Evolutionary conservation across 2,888 invertebrate species (phyloP).

Genomic region (Drosophila peninsularis): DNA sequence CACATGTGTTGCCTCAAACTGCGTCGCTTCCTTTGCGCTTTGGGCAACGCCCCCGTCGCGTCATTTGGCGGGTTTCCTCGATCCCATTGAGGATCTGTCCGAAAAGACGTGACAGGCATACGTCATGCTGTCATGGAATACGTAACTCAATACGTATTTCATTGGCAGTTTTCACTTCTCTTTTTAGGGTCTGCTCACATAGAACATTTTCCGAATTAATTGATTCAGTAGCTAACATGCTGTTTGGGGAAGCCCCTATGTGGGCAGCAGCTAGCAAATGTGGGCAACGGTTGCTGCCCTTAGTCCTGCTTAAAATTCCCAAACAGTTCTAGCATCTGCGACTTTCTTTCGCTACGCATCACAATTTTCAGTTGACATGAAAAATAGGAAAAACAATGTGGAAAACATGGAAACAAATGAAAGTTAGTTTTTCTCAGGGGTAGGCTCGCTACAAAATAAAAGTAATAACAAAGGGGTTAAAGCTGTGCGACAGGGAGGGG

Average conservation of each 20-base stretch:
- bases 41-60: slow-evolving; percentile 42
- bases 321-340: slow-evolving; percentile 25
- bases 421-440: slow-evolving; percentile 58
- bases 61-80: slow-evolving; percentile 71
- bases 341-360: slow-evolving; percentile 57
- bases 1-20: slow-evolving; percentile 55
- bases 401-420: slow-evolving; percentile 12
- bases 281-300: slow-evolving; percentile 37
- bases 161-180: slow-evolving; percentile 17
- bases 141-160: slow-evolving; percentile 51
- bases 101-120: slow-evolving; percentile 65
- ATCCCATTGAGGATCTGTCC: slow-evolving; percentile 41
- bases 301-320: slow-evolving; percentile 28
- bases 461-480: slow-evolving; percentile 44
- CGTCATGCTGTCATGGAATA: slow-evolving; percentile 53
- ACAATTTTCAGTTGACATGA: slow-evolving; percentile 51
- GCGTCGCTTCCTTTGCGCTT: slow-evolving; percentile 32
- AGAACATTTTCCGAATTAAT: slow-evolving; percentile 52
- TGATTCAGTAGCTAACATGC: slow-evolving; percentile 56
- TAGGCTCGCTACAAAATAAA: slow-evolving; percentile 29
- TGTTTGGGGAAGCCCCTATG: slow-evolving; percentile 61
- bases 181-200: slow-evolving; percentile 29
- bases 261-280: slow-evolving; percentile 40
- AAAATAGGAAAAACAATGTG: slow-evolving; percentile 48
- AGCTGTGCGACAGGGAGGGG: neutral